Conservation (phyloP, 1,140 invertebrate species). For the Drosophila orosa region DNA sequence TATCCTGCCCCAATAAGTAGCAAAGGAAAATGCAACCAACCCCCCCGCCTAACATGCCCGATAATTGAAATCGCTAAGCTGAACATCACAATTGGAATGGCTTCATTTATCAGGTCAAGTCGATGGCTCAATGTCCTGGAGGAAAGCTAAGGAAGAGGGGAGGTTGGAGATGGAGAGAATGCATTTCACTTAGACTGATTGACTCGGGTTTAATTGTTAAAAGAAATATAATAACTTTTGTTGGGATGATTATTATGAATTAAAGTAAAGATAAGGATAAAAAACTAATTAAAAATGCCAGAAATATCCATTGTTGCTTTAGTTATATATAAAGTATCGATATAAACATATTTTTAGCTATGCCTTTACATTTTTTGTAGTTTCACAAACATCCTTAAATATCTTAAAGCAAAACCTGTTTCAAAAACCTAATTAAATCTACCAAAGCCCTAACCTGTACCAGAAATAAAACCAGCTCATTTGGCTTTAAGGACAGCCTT, state of each 20-base stretch:
- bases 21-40: slow-evolving; percentile 14
- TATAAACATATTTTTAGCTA: no score
- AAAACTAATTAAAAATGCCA: no score
- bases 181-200: slow-evolving; percentile 54
- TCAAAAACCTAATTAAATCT: neutral
- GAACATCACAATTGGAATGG: slow-evolving; percentile 53
- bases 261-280: neutral
- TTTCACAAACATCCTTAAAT: no score
- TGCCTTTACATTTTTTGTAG: no score
- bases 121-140: slow-evolving; percentile 16
- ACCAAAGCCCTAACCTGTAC: neutral
- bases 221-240: neutral
- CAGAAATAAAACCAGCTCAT: slow-evolving; percentile 7
- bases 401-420: neutral
- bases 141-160: neutral
- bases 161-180: neutral
- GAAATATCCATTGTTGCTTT: no score
- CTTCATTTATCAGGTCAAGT: slow-evolving; percentile 71
- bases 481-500: slow-evolving; percentile 24
- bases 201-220: slow-evolving; percentile 26
- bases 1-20: slow-evolving; percentile 1
- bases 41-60: slow-evolving; percentile 35
- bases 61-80: slow-evolving; percentile 78
- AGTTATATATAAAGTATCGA: no score
- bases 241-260: neutral